Conservation (phyloP, 2,797 vertebrate species). For the Serranus cabrilla region DNA sequence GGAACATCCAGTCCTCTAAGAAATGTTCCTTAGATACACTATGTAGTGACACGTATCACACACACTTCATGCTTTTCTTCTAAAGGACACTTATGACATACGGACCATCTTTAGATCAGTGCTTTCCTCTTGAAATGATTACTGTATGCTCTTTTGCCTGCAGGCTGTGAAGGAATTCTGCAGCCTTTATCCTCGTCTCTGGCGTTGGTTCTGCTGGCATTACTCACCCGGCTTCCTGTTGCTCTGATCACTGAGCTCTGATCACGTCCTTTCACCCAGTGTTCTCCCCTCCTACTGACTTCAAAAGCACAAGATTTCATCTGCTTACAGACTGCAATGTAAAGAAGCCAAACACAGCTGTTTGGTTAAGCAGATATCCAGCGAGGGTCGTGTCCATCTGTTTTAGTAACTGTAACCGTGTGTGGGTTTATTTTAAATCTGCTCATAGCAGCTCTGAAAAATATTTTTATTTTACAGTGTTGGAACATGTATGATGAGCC, state of each 20-base stretch:
- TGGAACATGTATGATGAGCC: too few species aligned
- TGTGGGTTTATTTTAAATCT: neutral
- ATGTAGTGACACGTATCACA: neutral
- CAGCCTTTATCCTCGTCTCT: conserved; percentile 30
- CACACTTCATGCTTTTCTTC: conserved; percentile 6
- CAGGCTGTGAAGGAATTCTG: conserved; percentile 25
- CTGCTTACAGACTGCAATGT: neutral
- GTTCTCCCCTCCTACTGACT: conserved; percentile 18
- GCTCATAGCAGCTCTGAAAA: neutral
- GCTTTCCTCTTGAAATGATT: conserved; percentile 5
- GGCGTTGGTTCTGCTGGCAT: conserved; percentile 35
- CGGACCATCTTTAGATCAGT: conserved; percentile 4
- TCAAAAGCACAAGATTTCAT: conserved; percentile 39
- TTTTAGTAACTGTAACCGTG: neutral
- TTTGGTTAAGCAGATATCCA: neutral
- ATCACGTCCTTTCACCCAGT: conserved; percentile 27
- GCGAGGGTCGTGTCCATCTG: neutral
- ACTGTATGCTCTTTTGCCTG: conserved; percentile 21
- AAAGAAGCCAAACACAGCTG: conserved; percentile 19
- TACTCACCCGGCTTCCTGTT: conserved; percentile 36
- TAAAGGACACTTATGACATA: conserved; percentile 12
- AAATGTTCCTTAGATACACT: neutral
- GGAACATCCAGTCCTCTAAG: conserved; percentile 6
- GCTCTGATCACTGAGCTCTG: conserved; percentile 47
- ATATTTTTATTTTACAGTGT: too few species aligned